Percentiles rank a stretch among this genome's conserved stretches.
These are phyloP conservation scores for Aporophyla nigra DNA, from an alignment of 2,888 invertebrate species.

Conservation along the genomic window DNA sequence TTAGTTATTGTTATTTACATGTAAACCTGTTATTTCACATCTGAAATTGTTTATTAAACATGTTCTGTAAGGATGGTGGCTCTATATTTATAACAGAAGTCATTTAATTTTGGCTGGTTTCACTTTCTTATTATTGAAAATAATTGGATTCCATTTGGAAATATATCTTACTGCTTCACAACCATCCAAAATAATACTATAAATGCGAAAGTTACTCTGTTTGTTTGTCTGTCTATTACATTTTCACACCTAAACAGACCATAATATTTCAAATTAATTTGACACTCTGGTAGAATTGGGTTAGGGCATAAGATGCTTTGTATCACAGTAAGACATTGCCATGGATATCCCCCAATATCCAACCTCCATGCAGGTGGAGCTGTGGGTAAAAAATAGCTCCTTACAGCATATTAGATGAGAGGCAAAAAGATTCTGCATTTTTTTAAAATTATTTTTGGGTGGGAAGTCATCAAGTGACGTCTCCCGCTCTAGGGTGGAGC, in stretches of 20 bases:
- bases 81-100: background rate
- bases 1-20: conserved; percentile 19
- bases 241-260: background rate
- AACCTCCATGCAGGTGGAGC: background rate
- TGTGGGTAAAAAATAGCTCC: background rate
- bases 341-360: background rate
- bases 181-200: background rate
- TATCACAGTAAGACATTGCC: background rate
- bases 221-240: background rate
- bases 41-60: conserved; percentile 37
- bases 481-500: too few relatives aligned
- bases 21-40: background rate
- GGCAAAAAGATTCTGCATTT: too few relatives aligned
- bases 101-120: background rate
- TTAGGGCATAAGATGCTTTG: background rate
- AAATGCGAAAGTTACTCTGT: background rate
- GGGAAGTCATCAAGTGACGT: too few relatives aligned
- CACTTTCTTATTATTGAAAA: background rate
- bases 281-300: too few relatives aligned
- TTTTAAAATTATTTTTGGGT: too few relatives aligned
- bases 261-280: background rate
- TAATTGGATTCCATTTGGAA: background rate
- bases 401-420: background rate
- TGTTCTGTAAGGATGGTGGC: background rate
- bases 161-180: too few relatives aligned